phyloP scores from a whole-genome alignment of 2,113 vertebrate species.

The Mus spicilegus region DNA sequence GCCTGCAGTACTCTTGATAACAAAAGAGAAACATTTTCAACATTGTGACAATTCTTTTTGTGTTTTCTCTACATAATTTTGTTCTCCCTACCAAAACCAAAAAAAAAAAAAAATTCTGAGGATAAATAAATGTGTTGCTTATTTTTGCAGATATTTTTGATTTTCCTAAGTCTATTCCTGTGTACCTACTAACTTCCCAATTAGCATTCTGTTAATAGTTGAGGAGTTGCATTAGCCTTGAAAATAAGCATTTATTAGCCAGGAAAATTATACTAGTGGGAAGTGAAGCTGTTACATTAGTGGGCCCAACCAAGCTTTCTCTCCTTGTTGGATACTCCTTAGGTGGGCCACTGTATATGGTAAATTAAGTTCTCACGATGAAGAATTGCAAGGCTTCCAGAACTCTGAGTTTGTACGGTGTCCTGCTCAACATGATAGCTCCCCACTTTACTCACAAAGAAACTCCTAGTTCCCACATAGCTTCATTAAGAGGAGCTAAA shows the following conservation, averaged over 20 bases:
- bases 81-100: neutral
- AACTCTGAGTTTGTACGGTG: neutral
- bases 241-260: constrained; percentile 55
- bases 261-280: neutral
- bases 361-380: constrained; percentile 19
- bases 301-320: neutral
- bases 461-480: neutral
- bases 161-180: neutral
- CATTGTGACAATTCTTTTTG: neutral
- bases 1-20: neutral
- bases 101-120: constrained; percentile 25
- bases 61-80: constrained; percentile 2
- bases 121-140: neutral
- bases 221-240: neutral
- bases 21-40: neutral
- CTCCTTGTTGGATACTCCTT: neutral
- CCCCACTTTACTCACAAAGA: neutral
- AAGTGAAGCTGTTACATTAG: constrained; percentile 4
- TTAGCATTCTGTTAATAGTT: constrained; percentile 35
- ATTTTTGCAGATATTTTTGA: constrained; percentile 23
- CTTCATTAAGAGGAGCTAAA: constrained; percentile 26
- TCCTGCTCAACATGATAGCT: neutral
- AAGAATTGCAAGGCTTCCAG: neutral
- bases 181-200: constrained; percentile 28
- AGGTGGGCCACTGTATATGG: neutral